Base-by-base conservation (phyloP, 2,797 vertebrate genomes). In the Dryobates pubescens region DNA sequence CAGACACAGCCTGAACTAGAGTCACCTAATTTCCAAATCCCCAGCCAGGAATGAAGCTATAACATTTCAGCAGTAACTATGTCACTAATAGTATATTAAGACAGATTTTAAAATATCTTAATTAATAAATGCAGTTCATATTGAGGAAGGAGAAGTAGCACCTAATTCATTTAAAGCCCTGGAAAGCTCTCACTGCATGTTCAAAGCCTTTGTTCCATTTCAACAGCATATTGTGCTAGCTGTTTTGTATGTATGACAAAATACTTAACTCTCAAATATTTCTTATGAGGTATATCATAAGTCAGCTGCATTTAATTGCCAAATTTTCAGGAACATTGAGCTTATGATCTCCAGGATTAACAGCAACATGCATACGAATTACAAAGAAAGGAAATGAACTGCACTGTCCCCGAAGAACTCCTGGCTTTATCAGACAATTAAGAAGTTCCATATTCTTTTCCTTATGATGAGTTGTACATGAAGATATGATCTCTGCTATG, bases 361-460 rank as follows among this genome's bases (percentile, higher is more conserved):
- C 65, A 80, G 59, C 0, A 12, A 65, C 51, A 64, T 16, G 30
- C 69, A 78, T 76, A 59, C 68, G 69, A 92, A 95, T 75, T 72
- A 51, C 57, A 88, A 84, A 88, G 64, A 57, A 72, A 72, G 58
- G 30, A 88, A 91, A 78, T 84, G 69, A 94, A 82, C 67, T 72
- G 53, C 47, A 61, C 54, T 56, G 63, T 86, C 80, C 58, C 92
- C 49, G 41, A 84, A 88, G 73, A 81, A 70, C 29, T 10, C 0
- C 64, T 86, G 30, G 29, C 13, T 91, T 88, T 84, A 86, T 38
- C 71, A 91, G n/a, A 57, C 61, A 92, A 78, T 78, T 91, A 75
- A 56, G 13, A 51, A 65, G 15, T 78, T 80, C 56, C 47, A 22
- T 18, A 19, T 83, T 72, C 93, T 88, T 88, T 78, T 72, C 14